phyloP scores from a whole-genome alignment of 2,113 vertebrate species.

The Scomber scombrus region DNA sequence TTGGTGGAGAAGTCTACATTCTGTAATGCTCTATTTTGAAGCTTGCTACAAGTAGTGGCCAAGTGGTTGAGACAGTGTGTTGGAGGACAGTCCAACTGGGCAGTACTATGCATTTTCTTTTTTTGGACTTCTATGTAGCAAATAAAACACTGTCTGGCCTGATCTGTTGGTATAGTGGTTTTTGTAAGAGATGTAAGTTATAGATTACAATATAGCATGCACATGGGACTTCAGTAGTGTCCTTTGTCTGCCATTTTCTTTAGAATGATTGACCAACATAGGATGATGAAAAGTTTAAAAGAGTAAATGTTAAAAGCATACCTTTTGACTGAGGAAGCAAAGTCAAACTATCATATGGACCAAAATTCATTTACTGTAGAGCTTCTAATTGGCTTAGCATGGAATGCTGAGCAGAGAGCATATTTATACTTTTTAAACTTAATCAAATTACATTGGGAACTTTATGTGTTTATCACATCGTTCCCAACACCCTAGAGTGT shows the following conservation, averaged over 20 bases:
- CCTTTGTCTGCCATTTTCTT: background rate
- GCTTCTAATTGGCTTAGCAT: conserved; percentile 80
- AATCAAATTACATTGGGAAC: conserved; percentile 86
- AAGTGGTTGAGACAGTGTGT: conserved; percentile 70
- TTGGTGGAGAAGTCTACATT: conserved; percentile 70
- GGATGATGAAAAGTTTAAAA: conserved; percentile 27
- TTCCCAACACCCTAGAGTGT: conserved; percentile 84
- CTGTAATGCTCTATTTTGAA: conserved; percentile 74
- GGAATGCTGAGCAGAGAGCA: conserved; percentile 67
- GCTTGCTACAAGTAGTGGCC: conserved; percentile 73
- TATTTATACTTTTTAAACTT: conserved; percentile 83
- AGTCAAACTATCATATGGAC: conserved; percentile 64
- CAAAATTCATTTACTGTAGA: conserved; percentile 73
- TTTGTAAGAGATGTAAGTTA: background rate
- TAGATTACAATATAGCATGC: background rate
- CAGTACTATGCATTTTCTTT: conserved; percentile 48
- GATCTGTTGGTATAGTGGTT: background rate
- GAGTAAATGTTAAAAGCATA: conserved; percentile 17
- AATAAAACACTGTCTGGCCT: background rate
- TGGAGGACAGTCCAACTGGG: conserved; percentile 63
- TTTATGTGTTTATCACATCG: conserved; percentile 83
- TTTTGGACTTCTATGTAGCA: conserved; percentile 3
- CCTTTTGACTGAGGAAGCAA: conserved; percentile 55
- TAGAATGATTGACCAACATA: background rate
- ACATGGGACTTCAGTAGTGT: conserved; percentile 5